phyloP scores from a whole-genome alignment of 2,888 invertebrate species.

The Phalera bucephala region DNA sequence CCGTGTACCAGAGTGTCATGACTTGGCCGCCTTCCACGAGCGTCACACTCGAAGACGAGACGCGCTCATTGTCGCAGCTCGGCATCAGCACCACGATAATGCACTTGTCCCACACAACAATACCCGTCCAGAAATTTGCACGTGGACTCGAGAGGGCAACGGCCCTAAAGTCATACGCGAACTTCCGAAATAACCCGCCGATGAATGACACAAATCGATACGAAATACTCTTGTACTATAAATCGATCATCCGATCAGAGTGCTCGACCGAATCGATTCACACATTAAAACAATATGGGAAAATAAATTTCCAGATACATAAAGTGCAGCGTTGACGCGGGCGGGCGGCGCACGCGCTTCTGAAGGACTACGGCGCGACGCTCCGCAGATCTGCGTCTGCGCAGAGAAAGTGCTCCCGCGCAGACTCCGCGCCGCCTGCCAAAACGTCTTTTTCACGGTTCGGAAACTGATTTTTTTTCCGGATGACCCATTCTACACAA shows the following conservation, averaged over 20 bases:
- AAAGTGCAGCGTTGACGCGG: constrained; percentile 35
- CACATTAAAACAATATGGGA: constrained; percentile 32
- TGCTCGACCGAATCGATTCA: constrained; percentile 28
- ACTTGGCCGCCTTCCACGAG: constrained; percentile 71
- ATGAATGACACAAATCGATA: constrained; percentile 38
- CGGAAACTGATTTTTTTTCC: constrained; percentile 73
- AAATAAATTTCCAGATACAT: constrained; percentile 43
- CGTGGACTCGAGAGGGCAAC: constrained; percentile 47
- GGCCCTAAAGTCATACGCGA: constrained; percentile 40
- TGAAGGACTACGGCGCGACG: constrained; percentile 58
- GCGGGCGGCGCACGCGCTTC: constrained; percentile 62
- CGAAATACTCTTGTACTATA: constrained; percentile 34
- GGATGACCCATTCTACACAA: constrained; percentile 56
- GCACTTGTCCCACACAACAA: constrained; percentile 51
- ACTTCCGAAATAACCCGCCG: constrained; percentile 48
- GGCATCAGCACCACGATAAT: constrained; percentile 54
- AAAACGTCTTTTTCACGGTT: constrained; percentile 75
- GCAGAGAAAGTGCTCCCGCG: constrained; percentile 77
- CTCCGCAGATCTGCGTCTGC: constrained; percentile 53
- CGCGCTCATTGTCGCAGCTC: constrained; percentile 67
- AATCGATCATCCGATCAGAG: constrained; percentile 35
- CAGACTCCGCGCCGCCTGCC: constrained; percentile 81
- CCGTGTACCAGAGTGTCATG: constrained; percentile 81
- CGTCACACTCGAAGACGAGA: constrained; percentile 61
- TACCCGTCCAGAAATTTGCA: constrained; percentile 38